Evolutionary conservation across 2,888 invertebrate genomes (phyloP).

Genomic region (Mylabris sibirica): DNA sequence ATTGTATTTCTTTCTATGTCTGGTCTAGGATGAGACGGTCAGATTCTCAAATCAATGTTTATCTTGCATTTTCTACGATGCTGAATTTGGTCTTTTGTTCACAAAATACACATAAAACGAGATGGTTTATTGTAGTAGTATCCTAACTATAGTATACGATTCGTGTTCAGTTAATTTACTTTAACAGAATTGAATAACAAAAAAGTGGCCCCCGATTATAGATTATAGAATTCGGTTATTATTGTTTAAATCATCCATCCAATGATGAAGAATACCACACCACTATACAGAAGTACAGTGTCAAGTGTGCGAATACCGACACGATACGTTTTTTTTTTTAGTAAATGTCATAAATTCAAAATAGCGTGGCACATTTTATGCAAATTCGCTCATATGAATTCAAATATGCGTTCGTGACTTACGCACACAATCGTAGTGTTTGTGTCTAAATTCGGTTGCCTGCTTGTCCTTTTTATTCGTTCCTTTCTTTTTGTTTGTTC

Average conservation of each 20-base stretch:
- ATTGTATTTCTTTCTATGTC: slow-evolving; percentile 41
- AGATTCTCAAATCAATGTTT: slow-evolving; percentile 50
- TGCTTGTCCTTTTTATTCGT: neutral
- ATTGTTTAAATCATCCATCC: slow-evolving; percentile 22
- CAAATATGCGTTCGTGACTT: slow-evolving; percentile 49
- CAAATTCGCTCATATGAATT: slow-evolving; percentile 48
- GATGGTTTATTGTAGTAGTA: neutral
- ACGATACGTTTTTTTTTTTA: slow-evolving; percentile 46
- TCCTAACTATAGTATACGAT: neutral
- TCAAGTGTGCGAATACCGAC: slow-evolving; percentile 48
- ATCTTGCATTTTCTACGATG: slow-evolving; percentile 46
- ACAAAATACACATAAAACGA: neutral
- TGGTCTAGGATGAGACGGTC: slow-evolving; percentile 33
- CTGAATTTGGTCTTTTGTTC: slow-evolving; percentile 17
- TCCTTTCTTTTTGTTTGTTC: neutral
- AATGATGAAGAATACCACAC: slow-evolving; percentile 34
- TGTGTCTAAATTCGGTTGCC: neutral
- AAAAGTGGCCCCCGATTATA: neutral
- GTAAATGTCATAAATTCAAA: slow-evolving; percentile 46
- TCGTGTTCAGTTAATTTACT: slow-evolving; percentile 1
- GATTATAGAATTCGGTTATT: no score
- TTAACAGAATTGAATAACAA: neutral
- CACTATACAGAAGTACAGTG: no score
- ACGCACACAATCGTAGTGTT: slow-evolving; percentile 38
- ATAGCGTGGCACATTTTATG: slow-evolving; percentile 50